phyloP scores from a whole-genome alignment of 2,113 vertebrate genomes.

The Bubo scandiacus region DNA sequence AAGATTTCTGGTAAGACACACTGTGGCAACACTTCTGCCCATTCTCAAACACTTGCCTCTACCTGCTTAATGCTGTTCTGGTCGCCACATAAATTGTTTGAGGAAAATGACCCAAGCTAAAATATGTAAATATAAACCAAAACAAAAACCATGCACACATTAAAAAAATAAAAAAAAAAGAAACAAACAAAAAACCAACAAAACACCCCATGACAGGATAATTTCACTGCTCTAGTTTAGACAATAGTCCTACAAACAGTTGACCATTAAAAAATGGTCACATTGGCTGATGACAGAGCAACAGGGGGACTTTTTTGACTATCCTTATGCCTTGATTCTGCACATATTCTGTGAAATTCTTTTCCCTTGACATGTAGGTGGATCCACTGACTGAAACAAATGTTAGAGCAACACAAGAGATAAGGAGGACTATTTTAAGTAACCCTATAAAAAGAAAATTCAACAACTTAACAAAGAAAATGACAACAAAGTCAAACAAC shows the following conservation, averaged over 20 bases:
- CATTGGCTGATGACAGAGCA: neutral
- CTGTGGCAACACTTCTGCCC: neutral
- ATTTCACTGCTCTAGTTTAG: neutral
- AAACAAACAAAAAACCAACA: rapidly evolving
- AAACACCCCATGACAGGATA: neutral
- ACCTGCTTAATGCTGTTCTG: neutral
- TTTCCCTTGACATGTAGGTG: neutral
- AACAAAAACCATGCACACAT: neutral
- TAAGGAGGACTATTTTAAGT: neutral
- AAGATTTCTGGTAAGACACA: neutral
- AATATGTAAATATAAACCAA: neutral
- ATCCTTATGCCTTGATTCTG: neutral
- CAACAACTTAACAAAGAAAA: neutral
- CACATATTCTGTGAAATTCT: neutral
- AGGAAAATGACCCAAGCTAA: neutral
- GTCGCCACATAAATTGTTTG: too few relatives aligned
- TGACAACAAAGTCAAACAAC: neutral
- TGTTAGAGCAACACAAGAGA: neutral
- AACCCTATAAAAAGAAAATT: neutral
- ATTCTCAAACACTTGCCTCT: neutral
- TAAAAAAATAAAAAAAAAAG: neutral
- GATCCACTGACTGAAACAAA: neutral
- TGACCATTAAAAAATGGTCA: neutral
- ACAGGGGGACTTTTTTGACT: rapidly evolving
- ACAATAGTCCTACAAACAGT: neutral